These are phyloP conservation scores for Falco novaeseelandiae DNA, from an alignment of 2,797 vertebrate genomes.

Conservation along the genomic window DNA sequence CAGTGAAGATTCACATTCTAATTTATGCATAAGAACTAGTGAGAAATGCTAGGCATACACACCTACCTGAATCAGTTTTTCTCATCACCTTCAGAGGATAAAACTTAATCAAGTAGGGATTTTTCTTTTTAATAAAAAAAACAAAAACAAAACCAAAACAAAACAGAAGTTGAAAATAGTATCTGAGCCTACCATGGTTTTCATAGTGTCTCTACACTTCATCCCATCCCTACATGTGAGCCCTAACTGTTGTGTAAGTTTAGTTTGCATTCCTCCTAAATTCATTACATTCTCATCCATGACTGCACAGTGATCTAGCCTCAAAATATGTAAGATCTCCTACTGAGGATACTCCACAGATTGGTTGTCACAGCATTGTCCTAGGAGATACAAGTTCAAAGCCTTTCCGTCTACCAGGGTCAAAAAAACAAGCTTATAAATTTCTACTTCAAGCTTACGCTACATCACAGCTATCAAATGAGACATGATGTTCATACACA, in stretches of 20 bases:
- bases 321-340: neutral
- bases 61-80: neutral
- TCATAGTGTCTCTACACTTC: neutral
- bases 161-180: neutral
- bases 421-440: neutral
- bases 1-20: neutral
- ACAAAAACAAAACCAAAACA: neutral
- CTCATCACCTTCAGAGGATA: neutral
- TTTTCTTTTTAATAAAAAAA: neutral
- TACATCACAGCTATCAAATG: neutral
- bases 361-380: neutral
- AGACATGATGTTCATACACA: neutral
- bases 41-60: neutral
- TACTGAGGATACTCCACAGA: neutral
- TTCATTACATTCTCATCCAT: neutral
- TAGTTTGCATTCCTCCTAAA: neutral
- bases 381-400: constrained; percentile 27
- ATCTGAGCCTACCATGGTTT: neutral
- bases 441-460: neutral
- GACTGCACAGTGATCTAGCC: neutral
- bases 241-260: neutral
- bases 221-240: neutral
- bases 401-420: neutral
- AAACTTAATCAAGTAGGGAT: neutral
- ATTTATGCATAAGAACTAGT: neutral